Base-by-base conservation (phyloP, 2,888 invertebrate genomes). In the Cheilosia pagana region DNA sequence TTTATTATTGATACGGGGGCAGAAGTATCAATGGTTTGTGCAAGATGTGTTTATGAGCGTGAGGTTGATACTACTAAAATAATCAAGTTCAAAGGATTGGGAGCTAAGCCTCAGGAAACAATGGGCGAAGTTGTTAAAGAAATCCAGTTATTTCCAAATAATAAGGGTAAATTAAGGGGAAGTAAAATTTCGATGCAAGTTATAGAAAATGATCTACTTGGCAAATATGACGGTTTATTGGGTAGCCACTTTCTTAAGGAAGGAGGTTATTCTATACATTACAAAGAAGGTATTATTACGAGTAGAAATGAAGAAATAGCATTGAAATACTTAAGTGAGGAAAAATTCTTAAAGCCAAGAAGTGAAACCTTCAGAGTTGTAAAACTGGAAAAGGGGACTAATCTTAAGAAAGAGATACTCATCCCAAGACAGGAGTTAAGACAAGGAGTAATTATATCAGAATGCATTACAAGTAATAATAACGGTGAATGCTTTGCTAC, bases 261-360 rank as follows among this genome's bases (percentile, higher is more conserved):
- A 60, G 71, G 60, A 70, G 70, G 70, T 59, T 70, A 70, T 39
- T 70, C 59, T 12, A 71, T 71, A 5, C 41, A 60, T 52, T 60
- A 59, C 50, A 71, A 59, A 16, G 71, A 71, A 35, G 59, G 39
- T n/a, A 50, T 71, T 16, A 23, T 57, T 10, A 57, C 21, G 57
- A 35, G 25, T 16, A 70, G 45, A 31, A n/a, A 31, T 21, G 71
- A 72, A 43, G 62, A 72, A 28, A 53, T 62, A 41, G 25, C n/a
- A 28, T 23, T 55, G 12, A 68, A 53, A 41, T 67, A 67, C 23
- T 53, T 67, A 25, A 67, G 53, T n/a, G 52, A 53, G n/a, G 45
- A 71, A 48, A 60, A 71, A 16, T 23, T 60, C 4, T 7, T 62
- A 6, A 52, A 62, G 28, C 1, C n/a, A 0, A 68, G 57, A 21